phyloP scores from a whole-genome alignment of 2,888 invertebrate genomes.

The Monoplex corrugatus region DNA sequence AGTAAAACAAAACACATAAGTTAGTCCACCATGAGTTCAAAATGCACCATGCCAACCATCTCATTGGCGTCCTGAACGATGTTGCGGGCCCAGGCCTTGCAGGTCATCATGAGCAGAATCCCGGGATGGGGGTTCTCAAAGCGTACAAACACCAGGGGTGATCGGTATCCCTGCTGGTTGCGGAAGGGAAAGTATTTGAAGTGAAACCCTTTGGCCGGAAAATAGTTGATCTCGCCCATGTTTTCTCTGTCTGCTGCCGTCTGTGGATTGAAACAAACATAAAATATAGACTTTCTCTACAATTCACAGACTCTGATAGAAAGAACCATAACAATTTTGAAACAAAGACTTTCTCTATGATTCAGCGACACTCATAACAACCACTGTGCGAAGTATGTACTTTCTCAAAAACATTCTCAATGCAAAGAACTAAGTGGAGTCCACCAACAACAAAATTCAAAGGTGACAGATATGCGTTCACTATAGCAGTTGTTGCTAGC shows the following conservation, averaged over 20 bases:
- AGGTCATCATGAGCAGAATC: slow-evolving; percentile 82
- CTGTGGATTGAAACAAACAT: slow-evolving; percentile 78
- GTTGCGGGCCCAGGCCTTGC: slow-evolving; percentile 83
- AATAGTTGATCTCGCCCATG: slow-evolving; percentile 91
- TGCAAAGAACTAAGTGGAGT: too few relatives aligned
- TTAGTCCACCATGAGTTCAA: slow-evolving; percentile 94
- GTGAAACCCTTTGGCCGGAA: slow-evolving; percentile 84
- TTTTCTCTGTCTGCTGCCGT: slow-evolving; percentile 96
- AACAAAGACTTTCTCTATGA: too few relatives aligned
- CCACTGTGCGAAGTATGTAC: too few relatives aligned
- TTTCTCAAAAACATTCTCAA: too few relatives aligned
- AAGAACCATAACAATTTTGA: too few relatives aligned
- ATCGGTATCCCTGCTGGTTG: slow-evolving; percentile 82
- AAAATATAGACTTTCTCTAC: too few relatives aligned
- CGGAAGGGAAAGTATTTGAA: slow-evolving; percentile 85
- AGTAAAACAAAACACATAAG: background rate
- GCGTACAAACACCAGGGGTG: slow-evolving; percentile 82
- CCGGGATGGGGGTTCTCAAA: slow-evolving; percentile 80
- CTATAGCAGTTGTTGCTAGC: too few relatives aligned
- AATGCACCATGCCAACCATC: slow-evolving; percentile 95
- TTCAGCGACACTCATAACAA: too few relatives aligned
- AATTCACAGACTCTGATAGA: too few relatives aligned
- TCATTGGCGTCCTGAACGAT: slow-evolving; percentile 91
- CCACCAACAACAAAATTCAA: too few relatives aligned
- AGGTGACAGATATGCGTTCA: too few relatives aligned